Percentiles rank a stretch among this genome's conserved stretches.
These are phyloP conservation scores for Decapterus maruadsi DNA, from an alignment of 2,797 vertebrate genomes.

Conservation along the genomic window DNA sequence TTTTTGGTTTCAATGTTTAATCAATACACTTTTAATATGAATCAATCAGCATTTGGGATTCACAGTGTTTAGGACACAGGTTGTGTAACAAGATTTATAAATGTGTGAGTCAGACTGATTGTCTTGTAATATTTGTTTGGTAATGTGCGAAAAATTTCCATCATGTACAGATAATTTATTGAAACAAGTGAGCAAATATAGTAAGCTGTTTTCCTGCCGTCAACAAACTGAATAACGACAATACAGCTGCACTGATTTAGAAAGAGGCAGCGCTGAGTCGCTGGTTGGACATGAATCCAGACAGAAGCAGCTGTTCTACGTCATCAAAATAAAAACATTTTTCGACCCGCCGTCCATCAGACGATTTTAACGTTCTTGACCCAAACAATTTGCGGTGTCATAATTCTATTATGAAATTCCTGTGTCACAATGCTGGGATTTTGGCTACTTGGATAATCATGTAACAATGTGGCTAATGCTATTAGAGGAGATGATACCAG, in stretches of 20 bases:
- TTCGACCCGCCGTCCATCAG: background rate
- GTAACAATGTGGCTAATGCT: slow-evolving; percentile 70
- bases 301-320: background rate
- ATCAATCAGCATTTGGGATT: too few relatives aligned
- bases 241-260: too few relatives aligned
- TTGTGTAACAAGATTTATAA: background rate
- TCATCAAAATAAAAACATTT: background rate
- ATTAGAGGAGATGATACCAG: slow-evolving; percentile 68
- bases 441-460: slow-evolving; percentile 62
- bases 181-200: background rate
- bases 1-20: too few relatives aligned
- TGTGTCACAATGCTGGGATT: slow-evolving; percentile 56
- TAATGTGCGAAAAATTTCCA: background rate
- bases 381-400: slow-evolving; percentile 17
- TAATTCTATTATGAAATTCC: slow-evolving; percentile 43
- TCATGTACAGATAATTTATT: background rate
- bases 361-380: background rate
- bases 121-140: too few relatives aligned
- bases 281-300: background rate
- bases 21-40: too few relatives aligned
- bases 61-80: background rate
- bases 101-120: background rate
- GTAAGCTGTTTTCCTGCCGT: background rate
- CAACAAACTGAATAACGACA: too few relatives aligned
- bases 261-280: background rate